Percentiles rank a stretch among this genome's conserved stretches.
Conservation (phyloP, 2,888 invertebrate species). For the Thymelicus sylvestris region DNA sequence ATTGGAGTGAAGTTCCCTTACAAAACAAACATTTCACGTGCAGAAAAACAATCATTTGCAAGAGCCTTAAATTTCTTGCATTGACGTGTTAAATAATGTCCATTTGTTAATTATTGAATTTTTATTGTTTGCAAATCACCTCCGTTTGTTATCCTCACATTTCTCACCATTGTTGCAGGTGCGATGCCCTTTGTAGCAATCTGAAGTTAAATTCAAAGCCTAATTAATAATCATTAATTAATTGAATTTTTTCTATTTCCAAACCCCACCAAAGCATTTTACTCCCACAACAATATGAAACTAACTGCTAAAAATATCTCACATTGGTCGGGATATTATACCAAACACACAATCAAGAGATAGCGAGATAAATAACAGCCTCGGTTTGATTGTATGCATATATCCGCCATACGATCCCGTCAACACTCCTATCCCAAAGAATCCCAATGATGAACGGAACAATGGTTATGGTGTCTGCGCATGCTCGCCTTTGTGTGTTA, state of each 20-base stretch:
- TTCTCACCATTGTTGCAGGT: not conserved
- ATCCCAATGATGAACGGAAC: conserved; percentile 29
- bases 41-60: no score
- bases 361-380: not conserved
- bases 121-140: conserved; percentile 15
- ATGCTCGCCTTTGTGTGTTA: conserved; percentile 53
- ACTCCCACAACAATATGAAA: no score
- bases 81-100: not conserved
- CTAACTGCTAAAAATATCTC: no score
- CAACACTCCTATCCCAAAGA: conserved; percentile 3
- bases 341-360: not conserved
- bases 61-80: no score
- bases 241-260: no score
- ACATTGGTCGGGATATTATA: no score
- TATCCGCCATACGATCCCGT: not conserved
- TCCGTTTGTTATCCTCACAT: not conserved
- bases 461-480: conserved; percentile 25
- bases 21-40: no score
- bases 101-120: not conserved
- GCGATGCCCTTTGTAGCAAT: not conserved
- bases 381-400: conserved; percentile 1
- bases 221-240: no score
- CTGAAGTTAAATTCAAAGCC: not conserved
- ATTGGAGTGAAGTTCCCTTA: no score
- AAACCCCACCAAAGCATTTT: no score